These are phyloP conservation scores for Xylocampa areola DNA, from an alignment of 2,888 invertebrate genomes.

Conservation along the genomic window DNA sequence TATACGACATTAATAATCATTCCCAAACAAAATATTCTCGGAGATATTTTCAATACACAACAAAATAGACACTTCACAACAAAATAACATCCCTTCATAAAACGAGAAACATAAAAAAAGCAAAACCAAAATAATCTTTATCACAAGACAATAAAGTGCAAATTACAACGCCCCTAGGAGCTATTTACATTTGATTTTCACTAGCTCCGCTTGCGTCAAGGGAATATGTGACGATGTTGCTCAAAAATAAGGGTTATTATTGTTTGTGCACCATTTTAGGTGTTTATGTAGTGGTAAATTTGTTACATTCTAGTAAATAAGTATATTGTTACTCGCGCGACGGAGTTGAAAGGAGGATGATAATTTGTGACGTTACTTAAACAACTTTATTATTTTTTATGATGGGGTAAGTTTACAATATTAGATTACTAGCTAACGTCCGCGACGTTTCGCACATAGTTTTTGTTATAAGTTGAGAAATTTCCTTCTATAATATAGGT, in stretches of 20 bases:
- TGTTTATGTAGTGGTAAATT: constrained; percentile 40
- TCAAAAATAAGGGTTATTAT: constrained; percentile 47
- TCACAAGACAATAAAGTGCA: constrained; percentile 6
- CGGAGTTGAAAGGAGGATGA: constrained; percentile 1
- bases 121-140: constrained; percentile 9
- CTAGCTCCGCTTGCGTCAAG: constrained; percentile 19
- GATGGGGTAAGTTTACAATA: too few relatives aligned
- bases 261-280: constrained; percentile 32
- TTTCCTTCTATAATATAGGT: too few relatives aligned
- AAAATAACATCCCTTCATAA: constrained; percentile 32
- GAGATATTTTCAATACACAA: constrained; percentile 43
- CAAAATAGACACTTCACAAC: constrained; percentile 47
- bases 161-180: constrained; percentile 15
- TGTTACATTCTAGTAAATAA: constrained; percentile 30
- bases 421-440: too few relatives aligned
- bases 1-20: constrained; percentile 21
- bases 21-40: constrained; percentile 25
- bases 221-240: constrained; percentile 41
- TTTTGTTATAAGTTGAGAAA: too few relatives aligned
- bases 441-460: too few relatives aligned
- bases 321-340: constrained; percentile 17
- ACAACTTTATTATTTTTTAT: neutral
- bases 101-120: constrained; percentile 7
- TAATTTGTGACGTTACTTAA: constrained; percentile 2
- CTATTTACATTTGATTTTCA: constrained; percentile 43